Conservation (phyloP, 2,113 vertebrate species). For the Agapornis roseicollis region DNA sequence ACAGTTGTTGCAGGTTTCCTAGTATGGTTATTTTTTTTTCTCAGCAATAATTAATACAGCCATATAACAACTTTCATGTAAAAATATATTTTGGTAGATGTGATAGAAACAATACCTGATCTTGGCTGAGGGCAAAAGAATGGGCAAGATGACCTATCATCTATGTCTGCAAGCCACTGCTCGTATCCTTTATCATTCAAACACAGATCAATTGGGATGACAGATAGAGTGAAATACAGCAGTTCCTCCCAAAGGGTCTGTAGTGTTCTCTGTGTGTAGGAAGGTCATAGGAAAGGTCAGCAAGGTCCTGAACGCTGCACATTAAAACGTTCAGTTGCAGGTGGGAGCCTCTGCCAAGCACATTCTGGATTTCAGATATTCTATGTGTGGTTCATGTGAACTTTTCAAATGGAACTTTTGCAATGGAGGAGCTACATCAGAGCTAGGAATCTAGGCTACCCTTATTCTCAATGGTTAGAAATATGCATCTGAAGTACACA, state of each 20-base stretch:
- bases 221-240: not conserved
- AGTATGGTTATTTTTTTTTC: not conserved
- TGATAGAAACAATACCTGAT: not conserved
- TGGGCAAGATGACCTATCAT: not conserved
- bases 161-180: not conserved
- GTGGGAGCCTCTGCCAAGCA: not conserved
- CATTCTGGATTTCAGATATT: not conserved
- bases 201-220: not conserved
- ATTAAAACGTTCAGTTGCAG: not conserved
- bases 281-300: not conserved
- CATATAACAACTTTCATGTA: not conserved
- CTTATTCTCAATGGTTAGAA: not conserved
- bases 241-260: not conserved
- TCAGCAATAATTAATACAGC: not conserved
- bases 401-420: not conserved
- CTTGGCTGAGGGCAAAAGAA: not conserved
- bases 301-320: not conserved
- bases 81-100: not conserved
- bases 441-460: not conserved
- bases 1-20: not conserved
- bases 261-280: not conserved
- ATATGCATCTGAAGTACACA: not conserved
- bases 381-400: not conserved
- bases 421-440: not conserved
- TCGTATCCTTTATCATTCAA: not conserved